phyloP scores from a whole-genome alignment of 2,113 vertebrate species.

The Pithys albifrons region DNA sequence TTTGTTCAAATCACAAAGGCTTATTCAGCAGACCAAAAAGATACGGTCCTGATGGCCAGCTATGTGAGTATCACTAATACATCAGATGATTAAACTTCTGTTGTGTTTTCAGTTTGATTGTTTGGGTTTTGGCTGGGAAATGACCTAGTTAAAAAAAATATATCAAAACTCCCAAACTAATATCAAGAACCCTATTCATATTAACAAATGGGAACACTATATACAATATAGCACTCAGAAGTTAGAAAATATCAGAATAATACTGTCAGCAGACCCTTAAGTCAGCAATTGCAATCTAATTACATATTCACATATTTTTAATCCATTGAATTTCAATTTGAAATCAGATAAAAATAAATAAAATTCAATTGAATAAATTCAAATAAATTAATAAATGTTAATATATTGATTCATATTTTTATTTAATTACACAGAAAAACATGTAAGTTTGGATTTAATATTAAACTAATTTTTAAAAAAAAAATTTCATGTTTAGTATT shows the following conservation, averaged over 20 bases:
- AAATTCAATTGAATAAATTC: neutral
- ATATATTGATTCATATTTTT: neutral
- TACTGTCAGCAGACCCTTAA: neutral
- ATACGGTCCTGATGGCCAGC: rapidly evolving
- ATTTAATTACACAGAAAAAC: neutral
- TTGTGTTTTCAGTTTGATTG: neutral
- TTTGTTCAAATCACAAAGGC: neutral
- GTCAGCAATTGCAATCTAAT: neutral
- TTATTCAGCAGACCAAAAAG: neutral
- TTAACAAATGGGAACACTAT: neutral
- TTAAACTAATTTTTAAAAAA: neutral
- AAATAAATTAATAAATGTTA: neutral
- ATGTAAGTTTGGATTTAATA: neutral
- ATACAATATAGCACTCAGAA: neutral
- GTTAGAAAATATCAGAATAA: neutral
- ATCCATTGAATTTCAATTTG: neutral
- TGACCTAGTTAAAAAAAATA: neutral
- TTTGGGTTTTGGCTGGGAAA: neutral
- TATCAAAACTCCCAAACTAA: rapidly evolving
- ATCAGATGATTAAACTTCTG: neutral
- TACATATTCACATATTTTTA: neutral
- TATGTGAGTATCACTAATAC: neutral
- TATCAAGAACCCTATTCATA: neutral
- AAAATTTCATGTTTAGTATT: neutral
- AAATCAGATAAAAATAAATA: neutral